Percentiles rank a stretch among this genome's conserved stretches.
These are phyloP conservation scores for Chinchilla lanigera DNA, from an alignment of 2,113 vertebrate genomes.

Conservation along the genomic window DNA sequence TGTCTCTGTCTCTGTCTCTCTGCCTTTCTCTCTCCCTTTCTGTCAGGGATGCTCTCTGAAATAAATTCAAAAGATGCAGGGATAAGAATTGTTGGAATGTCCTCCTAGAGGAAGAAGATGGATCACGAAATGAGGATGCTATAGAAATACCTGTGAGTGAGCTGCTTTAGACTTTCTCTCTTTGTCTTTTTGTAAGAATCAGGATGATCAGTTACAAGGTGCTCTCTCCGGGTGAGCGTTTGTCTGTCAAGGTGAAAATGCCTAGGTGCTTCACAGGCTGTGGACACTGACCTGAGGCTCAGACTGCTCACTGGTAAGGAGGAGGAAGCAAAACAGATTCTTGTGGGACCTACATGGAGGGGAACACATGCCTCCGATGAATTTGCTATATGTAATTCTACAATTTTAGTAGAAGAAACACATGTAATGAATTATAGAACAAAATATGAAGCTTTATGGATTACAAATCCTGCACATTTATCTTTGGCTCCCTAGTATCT, in stretches of 20 bases:
- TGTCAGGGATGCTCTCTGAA: not conserved
- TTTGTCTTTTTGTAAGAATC: not conserved
- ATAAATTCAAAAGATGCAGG: slow-evolving; percentile 11
- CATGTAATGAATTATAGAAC: not conserved
- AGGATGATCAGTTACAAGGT: not conserved
- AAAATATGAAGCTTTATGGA: not conserved
- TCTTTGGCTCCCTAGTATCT: not conserved
- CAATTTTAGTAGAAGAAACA: not conserved
- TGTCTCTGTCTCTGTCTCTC: not conserved
- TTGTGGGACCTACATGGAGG: not conserved
- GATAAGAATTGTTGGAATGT: not conserved
- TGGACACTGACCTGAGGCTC: not conserved
- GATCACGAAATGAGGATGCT: not conserved
- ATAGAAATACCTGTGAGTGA: not conserved
- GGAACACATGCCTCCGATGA: not conserved
- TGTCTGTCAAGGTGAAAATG: not conserved
- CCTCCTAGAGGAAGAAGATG: not conserved
- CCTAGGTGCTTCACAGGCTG: not conserved
- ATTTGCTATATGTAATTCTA: not conserved
- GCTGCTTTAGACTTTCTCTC: not conserved
- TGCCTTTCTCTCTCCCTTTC: not conserved
- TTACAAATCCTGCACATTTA: not conserved
- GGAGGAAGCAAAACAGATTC: not conserved
- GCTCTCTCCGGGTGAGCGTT: not conserved
- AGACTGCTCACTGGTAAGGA: not conserved